Evolutionary conservation across 2,888 invertebrate genomes (phyloP).

Genomic region (Hypercompe scribonia): DNA sequence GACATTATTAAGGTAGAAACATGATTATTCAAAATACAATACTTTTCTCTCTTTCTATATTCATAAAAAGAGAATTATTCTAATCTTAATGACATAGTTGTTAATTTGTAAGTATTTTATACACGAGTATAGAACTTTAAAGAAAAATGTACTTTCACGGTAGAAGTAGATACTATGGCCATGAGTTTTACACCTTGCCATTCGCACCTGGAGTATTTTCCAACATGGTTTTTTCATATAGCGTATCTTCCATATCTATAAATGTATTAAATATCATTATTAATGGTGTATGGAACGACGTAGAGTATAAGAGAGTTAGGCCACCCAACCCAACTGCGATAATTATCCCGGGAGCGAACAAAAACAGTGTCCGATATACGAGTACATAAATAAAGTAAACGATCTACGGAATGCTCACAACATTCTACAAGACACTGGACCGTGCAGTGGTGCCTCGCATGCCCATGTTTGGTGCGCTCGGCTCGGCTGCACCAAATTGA

Average conservation of each 20-base stretch:
- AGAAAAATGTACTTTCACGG: not conserved
- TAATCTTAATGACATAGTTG: no score
- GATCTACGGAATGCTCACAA: conserved; percentile 14
- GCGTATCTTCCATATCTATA: not conserved
- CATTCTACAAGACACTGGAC: conserved; percentile 14
- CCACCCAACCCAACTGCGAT: not conserved
- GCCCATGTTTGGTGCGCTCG: conserved; percentile 26
- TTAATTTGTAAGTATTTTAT: no score
- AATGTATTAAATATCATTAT: not conserved
- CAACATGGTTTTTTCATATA: not conserved
- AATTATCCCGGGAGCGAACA: not conserved
- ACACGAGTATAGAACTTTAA: not conserved
- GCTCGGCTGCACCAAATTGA: conserved; percentile 32
- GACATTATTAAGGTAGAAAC: no score
- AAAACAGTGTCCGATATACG: not conserved
- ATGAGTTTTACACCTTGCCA: not conserved
- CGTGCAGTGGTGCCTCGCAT: conserved; percentile 11
- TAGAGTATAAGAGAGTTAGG: not conserved
- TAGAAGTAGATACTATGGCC: not conserved
- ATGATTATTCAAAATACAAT: no score
- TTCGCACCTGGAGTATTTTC: not conserved
- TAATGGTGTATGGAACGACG: not conserved
- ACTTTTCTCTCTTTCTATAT: no score
- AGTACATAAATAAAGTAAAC: conserved; percentile 16
- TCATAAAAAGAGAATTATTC: no score